phyloP scores from a whole-genome alignment of 2,113 vertebrate species.

The Rhinogobius similis region DNA sequence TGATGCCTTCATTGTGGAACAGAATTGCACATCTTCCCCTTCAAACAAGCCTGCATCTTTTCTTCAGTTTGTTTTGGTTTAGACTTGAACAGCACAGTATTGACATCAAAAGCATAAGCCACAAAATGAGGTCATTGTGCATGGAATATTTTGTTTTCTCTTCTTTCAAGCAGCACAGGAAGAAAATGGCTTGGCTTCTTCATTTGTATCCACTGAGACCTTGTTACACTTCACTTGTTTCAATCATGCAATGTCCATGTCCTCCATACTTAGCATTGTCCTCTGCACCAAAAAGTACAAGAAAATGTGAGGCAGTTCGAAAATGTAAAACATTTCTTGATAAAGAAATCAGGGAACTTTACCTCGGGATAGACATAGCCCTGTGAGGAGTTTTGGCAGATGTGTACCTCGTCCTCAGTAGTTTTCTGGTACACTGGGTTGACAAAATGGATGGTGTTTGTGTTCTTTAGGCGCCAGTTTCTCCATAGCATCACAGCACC shows the following conservation, averaged over 20 bases:
- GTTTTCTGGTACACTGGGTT: slow-evolving; percentile 94
- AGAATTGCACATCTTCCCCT: slow-evolving; percentile 19
- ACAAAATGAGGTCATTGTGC: slow-evolving; percentile 38
- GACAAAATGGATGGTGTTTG: slow-evolving; percentile 89
- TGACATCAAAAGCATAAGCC: slow-evolving; percentile 47
- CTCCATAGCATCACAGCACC: slow-evolving; percentile 80
- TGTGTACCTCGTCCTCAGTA: slow-evolving; percentile 84
- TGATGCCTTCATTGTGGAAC: slow-evolving; percentile 35
- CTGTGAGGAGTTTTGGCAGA: slow-evolving; percentile 82
- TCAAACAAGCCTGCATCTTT: background rate
- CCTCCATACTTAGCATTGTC: slow-evolving; percentile 85
- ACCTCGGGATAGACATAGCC: slow-evolving; percentile 87
- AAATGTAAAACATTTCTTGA: background rate
- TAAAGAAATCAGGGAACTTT: slow-evolving; percentile 13
- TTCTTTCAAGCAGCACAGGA: slow-evolving; percentile 24
- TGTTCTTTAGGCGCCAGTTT: slow-evolving; percentile 84
- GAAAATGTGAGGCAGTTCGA: background rate
- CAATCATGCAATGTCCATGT: slow-evolving; percentile 74
- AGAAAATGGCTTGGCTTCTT: slow-evolving; percentile 30
- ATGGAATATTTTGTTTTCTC: background rate
- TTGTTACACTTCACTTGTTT: slow-evolving; percentile 25
- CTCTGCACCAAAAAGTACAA: slow-evolving; percentile 67
- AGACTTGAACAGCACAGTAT: slow-evolving; percentile 51
- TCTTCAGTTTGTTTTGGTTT: slow-evolving; percentile 9
- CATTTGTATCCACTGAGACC: slow-evolving; percentile 15